phyloP scores from a whole-genome alignment of 2,797 vertebrate species.

The Cossypha polioptera region DNA sequence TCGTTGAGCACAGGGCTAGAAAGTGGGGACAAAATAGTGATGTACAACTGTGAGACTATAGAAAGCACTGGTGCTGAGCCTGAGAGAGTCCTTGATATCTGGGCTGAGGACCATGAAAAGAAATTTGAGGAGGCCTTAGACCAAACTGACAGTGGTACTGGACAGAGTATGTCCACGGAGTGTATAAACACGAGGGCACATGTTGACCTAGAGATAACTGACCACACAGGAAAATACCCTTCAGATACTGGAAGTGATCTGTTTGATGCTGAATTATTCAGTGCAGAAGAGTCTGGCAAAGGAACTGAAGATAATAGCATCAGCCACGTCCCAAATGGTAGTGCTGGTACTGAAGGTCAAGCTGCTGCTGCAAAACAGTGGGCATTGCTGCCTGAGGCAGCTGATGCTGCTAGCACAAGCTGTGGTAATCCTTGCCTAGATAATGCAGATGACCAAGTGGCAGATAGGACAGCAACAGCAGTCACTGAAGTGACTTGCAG shows the following conservation, averaged over 20 bases:
- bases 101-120: background rate
- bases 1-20: background rate
- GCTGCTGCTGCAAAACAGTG: slow-evolving; percentile 6
- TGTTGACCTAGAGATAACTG: background rate
- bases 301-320: slow-evolving; percentile 66
- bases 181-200: background rate
- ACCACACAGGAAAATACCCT: background rate
- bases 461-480: slow-evolving; percentile 1
- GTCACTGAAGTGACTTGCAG: background rate
- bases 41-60: background rate
- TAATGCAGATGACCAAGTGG: slow-evolving; percentile 19
- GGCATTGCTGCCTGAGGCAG: background rate
- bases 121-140: background rate
- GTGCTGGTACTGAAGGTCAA: background rate
- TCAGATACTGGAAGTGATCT: background rate
- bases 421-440: background rate
- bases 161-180: background rate
- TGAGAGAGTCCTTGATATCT: background rate
- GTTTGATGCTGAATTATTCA: slow-evolving; percentile 3
- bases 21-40: background rate
- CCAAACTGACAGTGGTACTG: background rate
- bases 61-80: slow-evolving; percentile 21
- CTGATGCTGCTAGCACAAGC: background rate
- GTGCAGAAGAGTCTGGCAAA: slow-evolving; percentile 52
- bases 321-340: background rate